phyloP scores from a whole-genome alignment of 92 coral and sea anemone species.

The Epizoanthus ramosus region DNA sequence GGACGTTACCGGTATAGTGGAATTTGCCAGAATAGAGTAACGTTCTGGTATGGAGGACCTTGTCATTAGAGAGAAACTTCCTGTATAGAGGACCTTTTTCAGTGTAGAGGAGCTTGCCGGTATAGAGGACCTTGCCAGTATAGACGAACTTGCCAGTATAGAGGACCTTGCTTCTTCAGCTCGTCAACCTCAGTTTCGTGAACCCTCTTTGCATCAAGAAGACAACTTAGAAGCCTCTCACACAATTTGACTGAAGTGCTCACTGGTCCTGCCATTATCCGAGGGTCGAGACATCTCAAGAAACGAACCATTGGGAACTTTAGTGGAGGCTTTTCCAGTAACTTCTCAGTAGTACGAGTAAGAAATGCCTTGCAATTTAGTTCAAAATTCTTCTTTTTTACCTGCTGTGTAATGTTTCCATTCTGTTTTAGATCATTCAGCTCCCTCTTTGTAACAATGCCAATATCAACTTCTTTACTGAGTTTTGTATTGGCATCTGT shows the following conservation, averaged over 20 bases:
- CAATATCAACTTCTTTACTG: slow-evolving; percentile 66
- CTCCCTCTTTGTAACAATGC: slow-evolving; percentile 69
- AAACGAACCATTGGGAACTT: slow-evolving; percentile 70
- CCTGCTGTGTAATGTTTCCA: slow-evolving; percentile 55
- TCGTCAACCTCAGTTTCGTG: slow-evolving; percentile 57
- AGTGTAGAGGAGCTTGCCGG: too few relatives aligned
- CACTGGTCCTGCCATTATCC: slow-evolving; percentile 62
- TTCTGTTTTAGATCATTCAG: slow-evolving; percentile 49
- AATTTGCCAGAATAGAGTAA: too few relatives aligned
- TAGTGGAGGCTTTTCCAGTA: slow-evolving; percentile 73
- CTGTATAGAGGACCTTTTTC: too few relatives aligned
- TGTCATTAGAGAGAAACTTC: too few relatives aligned
- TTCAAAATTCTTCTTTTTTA: slow-evolving; percentile 63
- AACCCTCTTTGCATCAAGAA: slow-evolving; percentile 59
- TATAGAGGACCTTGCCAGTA: too few relatives aligned
- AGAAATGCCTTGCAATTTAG: slow-evolving; percentile 65
- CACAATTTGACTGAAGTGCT: slow-evolving; percentile 62
- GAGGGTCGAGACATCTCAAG: slow-evolving; percentile 74
- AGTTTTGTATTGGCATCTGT: slow-evolving; percentile 47
- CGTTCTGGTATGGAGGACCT: too few relatives aligned
- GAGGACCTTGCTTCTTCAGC: slow-evolving; percentile 61
- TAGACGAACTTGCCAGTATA: too few relatives aligned
- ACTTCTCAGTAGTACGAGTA: slow-evolving; percentile 54
- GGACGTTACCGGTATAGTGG: too few relatives aligned
- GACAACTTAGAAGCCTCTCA: slow-evolving; percentile 65